These are phyloP conservation scores for Tragelaphus scriptus DNA, from an alignment of 2,113 vertebrate genomes.

Conservation along the genomic window DNA sequence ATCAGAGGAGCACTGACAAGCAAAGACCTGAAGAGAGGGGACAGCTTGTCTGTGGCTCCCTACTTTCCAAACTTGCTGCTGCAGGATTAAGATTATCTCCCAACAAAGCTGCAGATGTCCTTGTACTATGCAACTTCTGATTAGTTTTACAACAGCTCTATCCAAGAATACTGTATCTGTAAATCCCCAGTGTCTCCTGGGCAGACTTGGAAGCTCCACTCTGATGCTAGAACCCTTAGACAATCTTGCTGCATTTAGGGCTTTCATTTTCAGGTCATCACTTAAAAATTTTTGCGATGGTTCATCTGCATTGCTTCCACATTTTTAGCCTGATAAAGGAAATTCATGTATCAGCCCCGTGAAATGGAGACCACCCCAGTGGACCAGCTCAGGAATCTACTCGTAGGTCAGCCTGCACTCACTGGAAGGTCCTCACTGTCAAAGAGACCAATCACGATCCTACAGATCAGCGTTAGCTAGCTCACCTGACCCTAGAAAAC, in stretches of 20 bases:
- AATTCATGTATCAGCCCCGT: neutral
- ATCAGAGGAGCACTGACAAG: neutral
- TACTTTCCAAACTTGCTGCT: neutral
- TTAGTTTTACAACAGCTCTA: neutral
- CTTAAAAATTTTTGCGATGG: neutral
- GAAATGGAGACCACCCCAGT: neutral
- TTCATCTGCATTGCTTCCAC: too few relatives aligned
- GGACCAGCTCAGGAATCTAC: neutral
- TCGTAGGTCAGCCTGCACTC: neutral
- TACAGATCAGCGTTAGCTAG: neutral
- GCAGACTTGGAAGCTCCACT: neutral
- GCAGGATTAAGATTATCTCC: neutral
- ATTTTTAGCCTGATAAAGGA: neutral
- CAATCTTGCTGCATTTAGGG: neutral
- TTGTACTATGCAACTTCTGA: neutral
- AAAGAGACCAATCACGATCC: neutral
- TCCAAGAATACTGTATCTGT: neutral
- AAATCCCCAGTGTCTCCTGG: neutral
- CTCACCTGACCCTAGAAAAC: neutral
- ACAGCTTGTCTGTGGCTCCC: rapidly evolving
- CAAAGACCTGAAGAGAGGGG: rapidly evolving
- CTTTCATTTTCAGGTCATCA: neutral
- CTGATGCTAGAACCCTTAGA: neutral
- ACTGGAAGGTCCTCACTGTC: neutral
- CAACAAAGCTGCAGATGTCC: neutral